Conservation (phyloP, 2,113 vertebrate species). For the Cyprinodon tularosa region DNA sequence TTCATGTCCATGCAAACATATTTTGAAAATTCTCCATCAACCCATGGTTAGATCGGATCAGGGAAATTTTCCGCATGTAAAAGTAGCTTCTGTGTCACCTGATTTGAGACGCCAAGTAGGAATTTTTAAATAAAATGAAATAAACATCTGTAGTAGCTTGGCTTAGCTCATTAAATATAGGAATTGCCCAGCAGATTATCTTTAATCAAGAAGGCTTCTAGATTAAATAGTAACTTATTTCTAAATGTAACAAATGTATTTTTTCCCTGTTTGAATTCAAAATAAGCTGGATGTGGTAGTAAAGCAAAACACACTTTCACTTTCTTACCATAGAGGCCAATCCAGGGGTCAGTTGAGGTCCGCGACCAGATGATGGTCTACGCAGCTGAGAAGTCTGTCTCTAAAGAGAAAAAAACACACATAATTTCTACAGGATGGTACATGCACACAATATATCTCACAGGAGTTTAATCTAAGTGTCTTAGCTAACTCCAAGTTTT, state of each 20-base stretch:
- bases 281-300: background rate
- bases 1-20: too few species aligned
- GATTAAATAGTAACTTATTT: background rate
- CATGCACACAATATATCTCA: background rate
- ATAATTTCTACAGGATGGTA: background rate
- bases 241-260: background rate
- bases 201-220: background rate
- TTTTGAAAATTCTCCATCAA: too few species aligned
- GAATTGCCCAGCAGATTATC: too few species aligned
- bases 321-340: slow-evolving; percentile 90
- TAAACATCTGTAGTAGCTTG: background rate
- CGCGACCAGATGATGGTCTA: slow-evolving; percentile 90
- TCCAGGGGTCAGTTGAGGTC: slow-evolving; percentile 94
- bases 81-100: too few species aligned
- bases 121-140: too few species aligned
- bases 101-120: too few species aligned
- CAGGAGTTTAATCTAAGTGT: background rate
- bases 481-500: background rate
- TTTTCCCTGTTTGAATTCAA: background rate
- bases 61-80: too few species aligned
- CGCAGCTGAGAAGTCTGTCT: slow-evolving; percentile 80
- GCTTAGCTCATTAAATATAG: background rate
- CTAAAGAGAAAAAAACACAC: slow-evolving; percentile 44
- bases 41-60: too few species aligned
- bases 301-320: background rate